Percentiles rank a stretch among this genome's conserved stretches.
Evolutionary conservation across 2,113 vertebrate genomes (phyloP).

Genomic region (Formicarius rufipectus): DNA sequence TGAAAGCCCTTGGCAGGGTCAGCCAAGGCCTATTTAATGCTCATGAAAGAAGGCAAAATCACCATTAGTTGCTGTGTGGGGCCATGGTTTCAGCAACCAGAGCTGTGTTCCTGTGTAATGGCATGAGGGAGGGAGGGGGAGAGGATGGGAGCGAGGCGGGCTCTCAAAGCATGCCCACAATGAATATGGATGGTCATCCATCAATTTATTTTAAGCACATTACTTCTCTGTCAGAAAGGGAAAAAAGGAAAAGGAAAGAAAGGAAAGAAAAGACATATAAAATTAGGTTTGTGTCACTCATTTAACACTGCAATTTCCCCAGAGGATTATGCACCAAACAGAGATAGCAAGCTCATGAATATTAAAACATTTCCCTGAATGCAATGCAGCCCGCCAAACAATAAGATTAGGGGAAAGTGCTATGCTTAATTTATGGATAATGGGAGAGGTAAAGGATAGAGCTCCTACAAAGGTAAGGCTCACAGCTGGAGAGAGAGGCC

Average conservation of each 20-base stretch:
- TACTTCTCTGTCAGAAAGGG: slow-evolving; percentile 65
- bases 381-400: slow-evolving; percentile 56
- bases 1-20: slow-evolving; percentile 39
- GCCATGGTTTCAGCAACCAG: not conserved
- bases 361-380: slow-evolving; percentile 69
- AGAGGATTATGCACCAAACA: slow-evolving; percentile 71
- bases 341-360: slow-evolving; percentile 77
- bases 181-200: slow-evolving; percentile 72
- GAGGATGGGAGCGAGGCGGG: not conserved
- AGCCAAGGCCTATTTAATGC: slow-evolving; percentile 33
- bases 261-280: slow-evolving; percentile 70
- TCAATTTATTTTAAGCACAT: slow-evolving; percentile 80
- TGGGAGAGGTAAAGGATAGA: slow-evolving; percentile 53
- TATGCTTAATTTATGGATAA: slow-evolving; percentile 67
- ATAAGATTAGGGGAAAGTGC: slow-evolving; percentile 67
- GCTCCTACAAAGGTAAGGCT: slow-evolving; percentile 63
- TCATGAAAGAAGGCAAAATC: slow-evolving; percentile 23
- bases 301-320: slow-evolving; percentile 76
- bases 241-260: slow-evolving; percentile 41
- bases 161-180: slow-evolving; percentile 60
- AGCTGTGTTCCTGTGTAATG: slow-evolving; percentile 14
- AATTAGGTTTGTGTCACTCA: slow-evolving; percentile 75
- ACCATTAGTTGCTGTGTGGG: slow-evolving; percentile 30
- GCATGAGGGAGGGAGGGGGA: not conserved
- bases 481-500: slow-evolving; percentile 55